Evolutionary conservation across 92 coral and sea anemone genomes (phyloP).

Genomic region (Bergia sp.): DNA sequence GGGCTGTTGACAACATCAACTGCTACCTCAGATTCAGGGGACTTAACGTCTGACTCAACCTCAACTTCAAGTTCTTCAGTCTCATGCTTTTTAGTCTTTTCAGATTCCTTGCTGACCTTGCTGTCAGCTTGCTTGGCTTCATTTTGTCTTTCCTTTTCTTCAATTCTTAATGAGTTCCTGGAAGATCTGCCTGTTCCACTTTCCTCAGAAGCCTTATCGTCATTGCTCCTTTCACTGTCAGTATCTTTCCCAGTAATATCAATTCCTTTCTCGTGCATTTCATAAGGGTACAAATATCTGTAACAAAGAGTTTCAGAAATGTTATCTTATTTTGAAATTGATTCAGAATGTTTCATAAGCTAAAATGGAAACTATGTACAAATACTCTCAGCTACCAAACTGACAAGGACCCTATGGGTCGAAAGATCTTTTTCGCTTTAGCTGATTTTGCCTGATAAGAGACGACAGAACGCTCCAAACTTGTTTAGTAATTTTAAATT

Average conservation of each 20-base stretch:
- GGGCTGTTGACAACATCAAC: constrained; percentile 99
- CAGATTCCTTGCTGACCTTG: constrained; percentile 42
- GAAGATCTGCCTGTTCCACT: constrained; percentile 48
- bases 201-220: constrained; percentile 41
- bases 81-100: constrained; percentile 31
- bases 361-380: background rate
- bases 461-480: too few species aligned
- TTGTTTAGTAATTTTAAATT: too few species aligned
- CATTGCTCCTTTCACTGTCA: constrained; percentile 44
- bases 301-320: background rate
- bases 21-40: constrained; percentile 83
- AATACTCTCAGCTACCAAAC: background rate
- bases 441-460: too few species aligned
- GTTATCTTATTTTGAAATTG: background rate
- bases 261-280: constrained; percentile 65
- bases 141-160: constrained; percentile 49
- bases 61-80: constrained; percentile 59
- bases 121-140: constrained; percentile 42
- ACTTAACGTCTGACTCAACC: constrained; percentile 71
- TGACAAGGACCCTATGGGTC: too few species aligned
- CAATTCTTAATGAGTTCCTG: constrained; percentile 44
- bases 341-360: background rate
- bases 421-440: too few species aligned
- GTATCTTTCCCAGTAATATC: constrained; percentile 48
- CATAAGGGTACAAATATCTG: constrained; percentile 90